A percentile compares a stretch with the other conserved stretches of the same genome.
Evolutionary conservation across 2,113 vertebrate species (phyloP).

Genomic region (Drymodes brunneopygia): DNA sequence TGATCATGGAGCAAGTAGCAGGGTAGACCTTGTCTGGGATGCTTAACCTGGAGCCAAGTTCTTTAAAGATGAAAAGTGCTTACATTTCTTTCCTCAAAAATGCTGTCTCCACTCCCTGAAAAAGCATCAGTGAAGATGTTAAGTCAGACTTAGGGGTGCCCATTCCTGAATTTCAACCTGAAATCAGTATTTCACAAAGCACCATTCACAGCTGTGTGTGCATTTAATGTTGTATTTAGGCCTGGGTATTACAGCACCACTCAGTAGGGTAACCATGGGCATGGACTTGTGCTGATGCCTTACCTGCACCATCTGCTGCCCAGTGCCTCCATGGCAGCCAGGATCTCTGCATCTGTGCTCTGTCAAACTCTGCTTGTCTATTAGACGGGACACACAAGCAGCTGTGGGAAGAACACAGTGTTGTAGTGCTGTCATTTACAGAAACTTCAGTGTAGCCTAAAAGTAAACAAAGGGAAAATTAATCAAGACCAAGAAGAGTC

Average conservation of each 20-base stretch:
- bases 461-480: not conserved
- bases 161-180: not conserved
- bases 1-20: not conserved
- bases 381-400: not conserved
- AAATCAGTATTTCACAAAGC: not conserved
- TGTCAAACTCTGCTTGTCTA: not conserved
- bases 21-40: not conserved
- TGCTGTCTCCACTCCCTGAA: not conserved
- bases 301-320: not conserved
- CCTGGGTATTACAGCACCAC: accelerated
- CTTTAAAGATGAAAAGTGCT: not conserved
- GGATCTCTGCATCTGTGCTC: not conserved
- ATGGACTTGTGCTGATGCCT: not conserved
- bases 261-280: not conserved
- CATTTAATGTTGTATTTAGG: not conserved
- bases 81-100: not conserved
- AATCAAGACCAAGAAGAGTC: not conserved
- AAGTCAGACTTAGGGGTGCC: not conserved
- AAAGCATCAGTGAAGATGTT: not conserved
- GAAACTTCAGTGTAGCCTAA: not conserved
- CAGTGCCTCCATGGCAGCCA: not conserved
- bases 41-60: not conserved
- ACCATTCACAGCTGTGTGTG: accelerated
- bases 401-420: not conserved
- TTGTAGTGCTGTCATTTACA: not conserved